phyloP scores from a whole-genome alignment of 2,797 vertebrate genomes.

The Pachyuromys duprasi region DNA sequence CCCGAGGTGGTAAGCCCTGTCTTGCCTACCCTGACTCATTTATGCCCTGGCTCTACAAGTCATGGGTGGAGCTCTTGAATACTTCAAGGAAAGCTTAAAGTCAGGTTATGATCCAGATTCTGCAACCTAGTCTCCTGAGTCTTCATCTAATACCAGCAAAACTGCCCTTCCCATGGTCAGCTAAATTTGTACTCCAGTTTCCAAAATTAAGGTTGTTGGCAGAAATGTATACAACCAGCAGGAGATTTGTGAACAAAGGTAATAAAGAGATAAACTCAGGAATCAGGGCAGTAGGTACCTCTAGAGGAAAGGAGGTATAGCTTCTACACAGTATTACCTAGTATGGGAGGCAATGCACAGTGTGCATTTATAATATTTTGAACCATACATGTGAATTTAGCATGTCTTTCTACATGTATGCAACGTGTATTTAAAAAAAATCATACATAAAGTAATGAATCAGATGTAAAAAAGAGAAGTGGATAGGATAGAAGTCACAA shows the following conservation, averaged over 20 bases:
- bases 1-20: background rate
- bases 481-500: background rate
- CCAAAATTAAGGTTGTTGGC: background rate
- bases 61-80: background rate
- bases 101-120: background rate
- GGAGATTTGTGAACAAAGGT: background rate
- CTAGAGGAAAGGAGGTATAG: background rate
- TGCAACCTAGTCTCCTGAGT: background rate
- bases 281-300: background rate
- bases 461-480: background rate
- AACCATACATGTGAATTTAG: background rate
- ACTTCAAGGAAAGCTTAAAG: background rate
- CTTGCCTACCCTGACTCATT: background rate
- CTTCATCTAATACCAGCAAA: background rate
- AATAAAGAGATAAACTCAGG: background rate
- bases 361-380: background rate
- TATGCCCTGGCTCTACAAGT: background rate
- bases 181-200: background rate
- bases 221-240: background rate
- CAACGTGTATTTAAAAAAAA: background rate
- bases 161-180: background rate
- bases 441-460: background rate
- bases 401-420: background rate
- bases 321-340: background rate
- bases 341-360: background rate